Evolutionary conservation across 2,113 vertebrate species (phyloP), one percentile per base, ranked within the genome.

Genomic region (Carassius gibelio): DNA sequence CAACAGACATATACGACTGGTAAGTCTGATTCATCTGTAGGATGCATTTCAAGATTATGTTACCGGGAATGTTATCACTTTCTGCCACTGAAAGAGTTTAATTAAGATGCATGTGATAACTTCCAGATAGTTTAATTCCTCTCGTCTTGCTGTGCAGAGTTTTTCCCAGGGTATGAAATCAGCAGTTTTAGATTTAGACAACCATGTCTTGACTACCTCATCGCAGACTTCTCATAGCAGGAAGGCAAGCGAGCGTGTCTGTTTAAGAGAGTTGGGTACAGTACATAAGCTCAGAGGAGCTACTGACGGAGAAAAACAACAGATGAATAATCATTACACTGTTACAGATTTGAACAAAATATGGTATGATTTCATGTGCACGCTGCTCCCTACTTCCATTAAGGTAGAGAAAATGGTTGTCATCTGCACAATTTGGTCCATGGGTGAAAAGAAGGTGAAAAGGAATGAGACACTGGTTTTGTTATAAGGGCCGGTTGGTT

Each of bases 21-120:
- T 30, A 52, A 81, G 21, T 64, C 61, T 75, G 42, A 84, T 80
- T 75, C 36, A 66, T 75, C 45, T 15, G 50, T 81, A 42, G 82
- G 62, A 84, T 80, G 86, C 59, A 42, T 81, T 84, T 50, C 52
- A 87, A 84, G 83, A 75, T 52, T 52, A 55, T 75, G 86, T 64
- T 81, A 81, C 61, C 52, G 17, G 5, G 48, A 23, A 36, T 59
- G 69, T 78, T 85, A 77, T 52, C 61, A 72, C 55, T 26, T 77
- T 59, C 45, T 57, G 78, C 57, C 30, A 48, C 55, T 77, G 75
- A 62, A 59, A 84, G 30, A 59, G 48, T 85, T 88, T 45, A 77
- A 82, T 85, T 88, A 77, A 82, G 80, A 82, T 82, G 15, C 62
- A 26, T 61, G 62, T 19, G 50, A 85, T 77, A 81, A 30, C 61